Percentiles rank a stretch among this genome's conserved stretches.
Conservation (phyloP, 2,113 vertebrate species). For the Struthidea cinerea region DNA sequence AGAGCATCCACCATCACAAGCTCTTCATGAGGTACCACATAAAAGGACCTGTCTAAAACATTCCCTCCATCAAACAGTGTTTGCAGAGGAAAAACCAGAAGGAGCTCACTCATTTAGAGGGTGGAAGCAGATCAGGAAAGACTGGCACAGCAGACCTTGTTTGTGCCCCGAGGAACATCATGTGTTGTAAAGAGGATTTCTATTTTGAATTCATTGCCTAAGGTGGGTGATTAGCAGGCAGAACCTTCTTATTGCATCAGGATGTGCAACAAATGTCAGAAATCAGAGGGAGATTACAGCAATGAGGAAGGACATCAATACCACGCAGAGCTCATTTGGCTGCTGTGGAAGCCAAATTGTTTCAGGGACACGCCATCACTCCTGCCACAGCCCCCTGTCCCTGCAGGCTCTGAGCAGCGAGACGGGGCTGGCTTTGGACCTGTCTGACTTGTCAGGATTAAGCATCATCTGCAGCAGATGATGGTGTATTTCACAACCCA, state of each 20-base stretch:
- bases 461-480: neutral
- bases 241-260: slow-evolving; percentile 66
- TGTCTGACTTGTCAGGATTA: neutral
- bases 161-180: neutral
- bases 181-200: neutral
- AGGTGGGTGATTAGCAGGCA: slow-evolving; percentile 54
- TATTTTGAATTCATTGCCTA: slow-evolving; percentile 4
- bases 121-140: neutral
- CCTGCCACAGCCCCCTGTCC: neutral
- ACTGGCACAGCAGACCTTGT: neutral
- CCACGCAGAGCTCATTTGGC: slow-evolving; percentile 43
- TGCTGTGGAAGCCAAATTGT: slow-evolving; percentile 41
- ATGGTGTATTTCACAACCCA: neutral
- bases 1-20: neutral
- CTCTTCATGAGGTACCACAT: neutral
- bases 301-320: slow-evolving; percentile 52
- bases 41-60: neutral
- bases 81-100: neutral
- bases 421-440: slow-evolving; percentile 13
- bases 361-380: neutral
- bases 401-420: neutral
- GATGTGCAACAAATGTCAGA: slow-evolving; percentile 45
- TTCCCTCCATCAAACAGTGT: neutral
- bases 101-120: neutral
- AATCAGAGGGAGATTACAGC: slow-evolving; percentile 58